Evolutionary conservation across 2,113 vertebrate genomes (phyloP).

Genomic region (Calyptomena viridis): DNA sequence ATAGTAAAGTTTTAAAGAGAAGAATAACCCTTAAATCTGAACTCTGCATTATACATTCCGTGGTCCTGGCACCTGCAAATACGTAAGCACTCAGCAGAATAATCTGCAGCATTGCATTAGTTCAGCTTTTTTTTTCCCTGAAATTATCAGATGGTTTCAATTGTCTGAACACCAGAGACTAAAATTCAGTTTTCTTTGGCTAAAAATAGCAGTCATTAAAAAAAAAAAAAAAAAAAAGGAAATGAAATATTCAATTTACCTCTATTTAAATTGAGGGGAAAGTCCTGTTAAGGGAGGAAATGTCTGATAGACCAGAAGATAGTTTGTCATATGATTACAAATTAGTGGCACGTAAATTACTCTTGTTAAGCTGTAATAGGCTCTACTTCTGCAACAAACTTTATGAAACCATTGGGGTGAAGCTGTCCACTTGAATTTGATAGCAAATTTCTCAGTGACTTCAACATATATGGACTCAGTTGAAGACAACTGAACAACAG

Average conservation of each 20-base stretch:
- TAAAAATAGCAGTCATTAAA: background rate
- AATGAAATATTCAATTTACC: constrained; percentile 2
- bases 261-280: background rate
- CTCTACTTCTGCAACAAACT: background rate
- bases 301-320: background rate
- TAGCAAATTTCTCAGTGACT: background rate
- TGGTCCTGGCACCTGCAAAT: background rate
- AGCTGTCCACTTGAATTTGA: background rate
- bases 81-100: background rate
- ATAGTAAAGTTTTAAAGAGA: background rate
- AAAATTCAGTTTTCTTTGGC: constrained; percentile 38
- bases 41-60: background rate
- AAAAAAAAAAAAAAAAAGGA: background rate
- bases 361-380: background rate
- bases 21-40: background rate
- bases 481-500: background rate
- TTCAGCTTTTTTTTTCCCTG: background rate
- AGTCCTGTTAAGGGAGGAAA: background rate
- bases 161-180: background rate
- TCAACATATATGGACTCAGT: background rate
- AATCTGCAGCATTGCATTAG: background rate
- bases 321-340: background rate
- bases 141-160: constrained; percentile 47
- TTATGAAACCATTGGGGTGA: background rate
- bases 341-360: background rate